Base-by-base conservation (phyloP, 2,888 invertebrate species). In the Conchocele bisecta region DNA sequence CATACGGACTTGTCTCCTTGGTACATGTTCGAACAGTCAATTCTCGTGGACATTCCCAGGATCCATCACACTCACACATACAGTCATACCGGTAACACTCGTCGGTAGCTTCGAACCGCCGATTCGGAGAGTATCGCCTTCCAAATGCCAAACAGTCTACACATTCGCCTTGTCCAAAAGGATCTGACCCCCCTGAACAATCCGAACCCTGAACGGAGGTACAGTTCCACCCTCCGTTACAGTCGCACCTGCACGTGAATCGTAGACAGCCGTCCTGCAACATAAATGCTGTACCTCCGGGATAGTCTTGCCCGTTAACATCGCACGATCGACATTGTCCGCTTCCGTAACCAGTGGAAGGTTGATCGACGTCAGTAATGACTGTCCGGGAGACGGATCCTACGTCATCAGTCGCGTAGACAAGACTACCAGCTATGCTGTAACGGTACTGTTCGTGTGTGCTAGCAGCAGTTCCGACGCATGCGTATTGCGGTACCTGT, bases 231-330 rank as follows among this genome's bases (percentile, higher is more conserved):
- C 67, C 66, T 11, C 86, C 88, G 44, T 79, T 73, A 63, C 85
- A 86, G 28, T 74, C 71, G 61, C 88, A 87, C 28, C 82, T 64
- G 41, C 88, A 88, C 17, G 81, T 79, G 70, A 83, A 88, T 29
- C 85, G 80, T 20, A 82, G 69, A 33, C 87, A 87, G 3, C 83
- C 85, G 57, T 83, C 82, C 42, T 75, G 73, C 29, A 83, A 58
- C 17, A 80, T 67, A 51, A 87, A 87, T 28, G 59, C 69, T 0
- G 82, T 63, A 46, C 83, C 79, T 9, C 83, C 86, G 1, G 58
- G 44, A 26, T 79, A 77, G 28, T 66, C 74, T 24, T 75, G 59
- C 2, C 77, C 72, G 22, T 71, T 67, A 1, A 84, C 68, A 9
- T 70, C 63, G 39, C 83, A 82, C 0, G 37, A 67, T 13, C 65